These are phyloP conservation scores for Synanceia verrucosa DNA, from an alignment of 2,797 vertebrate species.

Conservation along the genomic window DNA sequence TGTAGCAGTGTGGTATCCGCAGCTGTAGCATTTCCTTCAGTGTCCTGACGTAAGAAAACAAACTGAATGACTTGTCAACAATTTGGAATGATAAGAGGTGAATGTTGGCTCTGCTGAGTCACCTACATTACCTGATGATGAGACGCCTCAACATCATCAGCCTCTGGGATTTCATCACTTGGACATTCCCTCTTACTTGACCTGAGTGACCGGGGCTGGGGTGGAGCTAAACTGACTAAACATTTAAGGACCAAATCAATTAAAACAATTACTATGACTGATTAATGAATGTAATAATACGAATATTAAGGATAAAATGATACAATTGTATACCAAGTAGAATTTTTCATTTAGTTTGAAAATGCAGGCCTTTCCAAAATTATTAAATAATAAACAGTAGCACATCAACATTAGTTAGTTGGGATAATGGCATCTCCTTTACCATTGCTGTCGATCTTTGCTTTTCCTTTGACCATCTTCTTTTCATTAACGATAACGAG, in stretches of 20 bases:
- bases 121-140: constrained; percentile 50
- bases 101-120: not conserved
- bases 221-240: constrained; percentile 47
- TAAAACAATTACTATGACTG: not conserved
- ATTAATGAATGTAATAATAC: too few relatives aligned
- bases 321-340: not conserved
- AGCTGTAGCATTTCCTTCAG: constrained; percentile 7
- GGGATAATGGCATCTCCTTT: constrained; percentile 1
- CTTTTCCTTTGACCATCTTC: constrained; percentile 62
- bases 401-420: not conserved
- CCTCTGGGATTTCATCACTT: constrained; percentile 4
- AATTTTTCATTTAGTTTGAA: not conserved
- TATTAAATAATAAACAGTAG: not conserved
- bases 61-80: not conserved
- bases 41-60: constrained; percentile 38
- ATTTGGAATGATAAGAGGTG: not conserved
- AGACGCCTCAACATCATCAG: not conserved
- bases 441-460: constrained; percentile 45
- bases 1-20: not conserved
- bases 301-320: not conserved
- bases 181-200: constrained; percentile 55
- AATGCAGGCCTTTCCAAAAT: not conserved
- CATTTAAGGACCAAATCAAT: constrained; percentile 1
- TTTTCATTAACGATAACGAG: constrained; percentile 1
- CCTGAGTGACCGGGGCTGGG: constrained; percentile 31